These are phyloP conservation scores for Tursiops truncatus DNA, from an alignment of 2,113 vertebrate species.

Conservation along the genomic window DNA sequence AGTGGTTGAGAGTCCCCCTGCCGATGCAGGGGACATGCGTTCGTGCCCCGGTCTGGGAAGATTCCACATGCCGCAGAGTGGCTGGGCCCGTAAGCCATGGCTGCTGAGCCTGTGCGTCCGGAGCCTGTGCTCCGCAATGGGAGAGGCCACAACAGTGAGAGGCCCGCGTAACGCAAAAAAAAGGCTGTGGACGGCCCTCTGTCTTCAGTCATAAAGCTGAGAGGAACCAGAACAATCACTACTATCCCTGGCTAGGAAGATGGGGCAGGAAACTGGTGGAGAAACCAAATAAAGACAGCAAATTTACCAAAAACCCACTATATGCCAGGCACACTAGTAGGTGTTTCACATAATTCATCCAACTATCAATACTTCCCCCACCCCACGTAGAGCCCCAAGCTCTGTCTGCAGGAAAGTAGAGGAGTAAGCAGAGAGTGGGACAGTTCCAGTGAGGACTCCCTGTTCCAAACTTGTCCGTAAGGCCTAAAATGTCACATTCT, in stretches of 20 bases:
- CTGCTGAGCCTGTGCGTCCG: too few relatives aligned
- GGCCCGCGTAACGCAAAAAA: too few relatives aligned
- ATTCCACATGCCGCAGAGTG: too few relatives aligned
- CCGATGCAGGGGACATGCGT: too few relatives aligned
- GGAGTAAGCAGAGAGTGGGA: neutral
- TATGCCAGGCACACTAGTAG: neutral
- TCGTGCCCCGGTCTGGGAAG: too few relatives aligned
- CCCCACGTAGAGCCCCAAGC: neutral
- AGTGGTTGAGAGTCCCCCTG: too few relatives aligned
- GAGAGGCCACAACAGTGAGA: too few relatives aligned
- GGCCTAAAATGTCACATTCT: neutral
- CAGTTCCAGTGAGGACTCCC: neutral
- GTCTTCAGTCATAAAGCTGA: neutral
- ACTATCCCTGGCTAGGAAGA: neutral
- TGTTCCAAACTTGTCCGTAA: neutral
- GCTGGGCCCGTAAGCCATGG: too few relatives aligned
- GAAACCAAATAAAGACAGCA: conserved; percentile 9
- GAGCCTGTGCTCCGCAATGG: too few relatives aligned
- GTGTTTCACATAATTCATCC: neutral
- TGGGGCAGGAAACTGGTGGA: neutral
- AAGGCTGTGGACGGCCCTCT: neutral
- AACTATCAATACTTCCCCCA: neutral
- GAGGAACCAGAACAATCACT: conserved; percentile 36
- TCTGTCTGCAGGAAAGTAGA: conserved; percentile 47
- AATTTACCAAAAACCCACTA: neutral